Evolutionary conservation across 2,888 invertebrate genomes (phyloP).

Genomic region (Ceraclea dissimilis): DNA sequence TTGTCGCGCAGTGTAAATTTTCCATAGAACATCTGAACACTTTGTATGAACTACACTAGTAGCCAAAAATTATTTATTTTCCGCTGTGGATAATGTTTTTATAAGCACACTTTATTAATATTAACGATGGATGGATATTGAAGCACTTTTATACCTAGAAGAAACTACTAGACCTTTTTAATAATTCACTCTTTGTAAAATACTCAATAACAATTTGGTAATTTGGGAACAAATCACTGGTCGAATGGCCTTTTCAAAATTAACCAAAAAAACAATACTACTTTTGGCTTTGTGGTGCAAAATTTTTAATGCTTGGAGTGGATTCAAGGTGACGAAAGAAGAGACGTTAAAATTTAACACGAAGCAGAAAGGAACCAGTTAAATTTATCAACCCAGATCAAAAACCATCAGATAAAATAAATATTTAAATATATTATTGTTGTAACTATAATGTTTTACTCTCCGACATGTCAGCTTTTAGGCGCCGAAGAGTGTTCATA

Average conservation of each 20-base stretch:
- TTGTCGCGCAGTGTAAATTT: background rate
- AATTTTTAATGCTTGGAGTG: conserved; percentile 14
- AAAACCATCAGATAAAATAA: background rate
- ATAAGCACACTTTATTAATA: conserved; percentile 10
- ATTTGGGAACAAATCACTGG: conserved; percentile 2
- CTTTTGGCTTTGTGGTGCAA: conserved; percentile 16
- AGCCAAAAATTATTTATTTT: background rate
- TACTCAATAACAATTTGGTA: conserved; percentile 1
- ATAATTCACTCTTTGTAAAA: background rate
- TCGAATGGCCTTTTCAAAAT: conserved; percentile 2
- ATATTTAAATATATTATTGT: background rate
- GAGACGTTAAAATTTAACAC: conserved; percentile 1
- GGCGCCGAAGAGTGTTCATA: too few species aligned
- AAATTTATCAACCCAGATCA: background rate
- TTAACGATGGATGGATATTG: conserved; percentile 8
- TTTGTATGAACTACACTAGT: background rate
- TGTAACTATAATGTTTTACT: too few species aligned
- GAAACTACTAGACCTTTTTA: background rate
- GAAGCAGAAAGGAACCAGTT: background rate
- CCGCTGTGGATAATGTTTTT: background rate
- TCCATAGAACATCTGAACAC: background rate
- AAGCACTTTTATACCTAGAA: background rate
- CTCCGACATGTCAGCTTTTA: too few species aligned
- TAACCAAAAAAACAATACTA: background rate
- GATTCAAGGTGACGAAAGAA: conserved; percentile 1